phyloP scores from a whole-genome alignment of 2,797 vertebrate genomes.

The Austrolebias charrua region DNA sequence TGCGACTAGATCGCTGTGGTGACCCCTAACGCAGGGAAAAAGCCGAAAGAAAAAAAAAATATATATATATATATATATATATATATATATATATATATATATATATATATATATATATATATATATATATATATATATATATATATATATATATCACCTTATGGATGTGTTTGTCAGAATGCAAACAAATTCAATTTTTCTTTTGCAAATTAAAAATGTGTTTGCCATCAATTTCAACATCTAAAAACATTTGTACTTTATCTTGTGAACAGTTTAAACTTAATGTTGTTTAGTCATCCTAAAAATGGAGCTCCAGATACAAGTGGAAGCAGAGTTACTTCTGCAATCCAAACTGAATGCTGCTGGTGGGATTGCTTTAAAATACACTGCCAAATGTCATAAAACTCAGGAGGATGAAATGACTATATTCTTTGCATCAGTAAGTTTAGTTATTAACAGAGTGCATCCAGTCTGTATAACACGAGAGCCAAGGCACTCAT shows the following conservation, averaged over 20 bases:
- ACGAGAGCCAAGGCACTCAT: neutral
- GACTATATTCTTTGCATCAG: conserved; percentile 1
- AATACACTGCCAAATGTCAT: neutral
- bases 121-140: too few species aligned
- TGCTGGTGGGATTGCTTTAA: neutral
- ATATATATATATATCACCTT: too few species aligned
- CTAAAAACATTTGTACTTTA: neutral
- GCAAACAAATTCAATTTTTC: neutral
- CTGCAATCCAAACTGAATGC: neutral
- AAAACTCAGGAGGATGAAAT: neutral
- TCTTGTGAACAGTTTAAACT: neutral
- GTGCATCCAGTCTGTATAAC: neutral
- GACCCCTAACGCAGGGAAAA: too few species aligned
- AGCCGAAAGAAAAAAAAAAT: too few species aligned
- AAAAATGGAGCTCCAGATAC: neutral
- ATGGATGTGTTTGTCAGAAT: conserved; percentile 14
- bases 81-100: too few species aligned
- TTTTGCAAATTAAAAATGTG: neutral
- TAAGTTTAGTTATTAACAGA: neutral
- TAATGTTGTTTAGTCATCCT: neutral
- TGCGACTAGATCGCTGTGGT: too few species aligned
- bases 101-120: too few species aligned
- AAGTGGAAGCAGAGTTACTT: neutral
- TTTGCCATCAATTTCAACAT: neutral
- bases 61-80: too few species aligned